Base-by-base conservation (phyloP, 1,140 invertebrate species). In the Phocides pigmalion region DNA sequence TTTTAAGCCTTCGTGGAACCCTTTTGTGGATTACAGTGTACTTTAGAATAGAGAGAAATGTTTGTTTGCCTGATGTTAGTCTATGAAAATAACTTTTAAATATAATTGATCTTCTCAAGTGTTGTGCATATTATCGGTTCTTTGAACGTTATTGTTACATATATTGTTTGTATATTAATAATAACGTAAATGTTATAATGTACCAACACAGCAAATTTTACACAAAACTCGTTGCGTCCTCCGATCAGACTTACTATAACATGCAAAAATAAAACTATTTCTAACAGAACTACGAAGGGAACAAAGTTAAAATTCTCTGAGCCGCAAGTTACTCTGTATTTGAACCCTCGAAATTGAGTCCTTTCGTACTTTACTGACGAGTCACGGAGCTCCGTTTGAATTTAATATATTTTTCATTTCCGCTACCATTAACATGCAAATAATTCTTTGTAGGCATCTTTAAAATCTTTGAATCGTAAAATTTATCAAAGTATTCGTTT, bases 321-420 rank as follows among this genome's bases (percentile, higher is more conserved):
- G 11, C 9, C 8, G 4, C 11, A 44, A 15, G 17, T 22, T 83
- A 64, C 81, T 87, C 85, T 90, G 61, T 76, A 66, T 17, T 19
- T 8, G 56, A 79, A 81, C 84, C 85, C 87, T 79, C 76, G 67
- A 81, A 84, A 90, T 88, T 75, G 73, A 89, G 85, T 87, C 83
- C 85, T 88, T 86, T 69, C 73, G 76, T 87, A 87, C 84, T 90
- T 89, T 89, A 86, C 84, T 84, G 85, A 87, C 85, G 87, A 89
- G 88, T 89, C 86, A 88, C 84, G 88, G 79, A 82, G 78, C 81
- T 81, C 75, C 54, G 84, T 83, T 83, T 88, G 85, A 87, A 87
- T 90, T 89, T 90, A 86, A 90, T 89, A 90, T 82, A 90, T 88
- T 89, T 90, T 89, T 89, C 84, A 89, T 90, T 87, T 89, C 80